Base-by-base conservation (phyloP, 2,113 vertebrate genomes). In the Mustela lutreola region DNA sequence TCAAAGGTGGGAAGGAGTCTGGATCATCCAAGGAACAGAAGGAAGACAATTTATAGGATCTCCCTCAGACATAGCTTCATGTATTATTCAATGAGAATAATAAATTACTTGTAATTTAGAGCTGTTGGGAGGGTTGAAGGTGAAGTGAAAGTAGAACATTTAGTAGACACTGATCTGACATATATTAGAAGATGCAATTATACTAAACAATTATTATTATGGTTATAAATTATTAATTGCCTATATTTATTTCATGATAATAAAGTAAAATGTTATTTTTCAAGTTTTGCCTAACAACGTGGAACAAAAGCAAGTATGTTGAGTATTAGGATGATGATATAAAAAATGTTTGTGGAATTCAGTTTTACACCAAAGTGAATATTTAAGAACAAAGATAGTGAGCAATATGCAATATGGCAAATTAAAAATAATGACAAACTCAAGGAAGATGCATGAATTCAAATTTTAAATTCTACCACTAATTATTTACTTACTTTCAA, bases 391-490 rank as follows among this genome's bases (percentile, higher is more conserved):
- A 10, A 70, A 81, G 75, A 42, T 11, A 1, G 11, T 7, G 7
- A 11, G 7, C 3, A 86, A n/a, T 71, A n/a, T 3, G 2, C 15
- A 89, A 18, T 42, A 56, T 83, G 2, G 0, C 7, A 48, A 42
- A 84, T 42, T 76, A 82, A 88, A 94, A 84, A 39, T 53, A 50
- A 92, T 92, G 16, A 56, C 56, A 83, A 94, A n/a, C 5, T 79
- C 60, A 14, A 63, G 6, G 45, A 75, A 87, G 5, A 79, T 33
- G 48, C 3, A 22, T 82, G 14, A 5, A 87, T 84, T 94, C 28
- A 67, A 84, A 56, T 3, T 3, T 15, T 8, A 67, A 26, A 1
- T 6, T 33, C 7, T 71, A 78, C 10, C 1, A 58, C 4, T 82
- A 26, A 45, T 67, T 36, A 33, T 67, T 5, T n/a, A 42, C 2